Base-by-base conservation (phyloP, 2,888 invertebrate genomes). In the Lomographa bimaculata region DNA sequence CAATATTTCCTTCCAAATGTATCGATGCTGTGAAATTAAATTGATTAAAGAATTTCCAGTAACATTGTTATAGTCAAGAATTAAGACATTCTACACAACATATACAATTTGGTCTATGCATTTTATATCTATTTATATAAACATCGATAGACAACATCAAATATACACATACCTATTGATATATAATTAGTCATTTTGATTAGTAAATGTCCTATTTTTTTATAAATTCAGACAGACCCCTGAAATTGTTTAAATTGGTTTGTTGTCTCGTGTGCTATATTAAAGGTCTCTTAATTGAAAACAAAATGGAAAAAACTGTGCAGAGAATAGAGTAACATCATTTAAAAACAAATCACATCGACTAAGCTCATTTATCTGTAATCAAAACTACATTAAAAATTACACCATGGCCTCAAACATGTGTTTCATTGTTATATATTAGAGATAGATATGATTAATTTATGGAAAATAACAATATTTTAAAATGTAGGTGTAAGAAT, bases 121-220 rank as follows among this genome's bases (percentile, higher is more conserved):
- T 51, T 44, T 46, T 60, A 54, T 16, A 45, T 24, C 32, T 74
- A 69, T 57, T 42, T 62, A 47, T 71, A 60, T 68, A 67, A 74
- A 82, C 80, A 80, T 64, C 77, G 73, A 79, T 64, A 46, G 65
- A 83, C 82, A 75, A 83, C 83, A 83, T 52, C 76, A 65, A 82
- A 62, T 66, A 66, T 36, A 42, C 64, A 66, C 56, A 70, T 62
- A 71, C 61, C 65, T 71, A 70, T 71, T 65, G 64, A 50, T 65
- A 64, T 29, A 35, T 26, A 27, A 11, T 24, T 43, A 43, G 9
- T 14, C 26, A 26, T 36, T 37, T 20, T 41, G 16, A 30, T 41
- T 19, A 54, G 47, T 46, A 35, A 46, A 53, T 43, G 9, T 41
- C 48, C 46, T 53, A 37, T n/a, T n/a, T n/a, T n/a, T n/a, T n/a